Percentiles rank a stretch among this genome's conserved stretches.
These are phyloP conservation scores for Battus philenor DNA, from an alignment of 1,140 invertebrate species.

Conservation along the genomic window DNA sequence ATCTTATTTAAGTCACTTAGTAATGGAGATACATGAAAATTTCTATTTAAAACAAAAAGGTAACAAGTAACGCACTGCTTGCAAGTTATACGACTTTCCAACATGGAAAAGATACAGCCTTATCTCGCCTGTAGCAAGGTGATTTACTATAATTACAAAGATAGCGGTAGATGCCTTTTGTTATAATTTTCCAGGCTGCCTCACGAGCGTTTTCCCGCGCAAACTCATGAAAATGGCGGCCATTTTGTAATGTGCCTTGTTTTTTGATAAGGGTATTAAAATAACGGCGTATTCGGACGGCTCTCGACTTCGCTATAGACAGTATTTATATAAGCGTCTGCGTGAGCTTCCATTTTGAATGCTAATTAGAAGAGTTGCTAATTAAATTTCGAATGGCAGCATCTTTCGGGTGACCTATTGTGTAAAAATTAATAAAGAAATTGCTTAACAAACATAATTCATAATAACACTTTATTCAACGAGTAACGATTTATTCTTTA, in stretches of 20 bases:
- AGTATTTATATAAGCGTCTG: slow-evolving; percentile 53
- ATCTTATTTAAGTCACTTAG: slow-evolving; percentile 23
- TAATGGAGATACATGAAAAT: slow-evolving; percentile 20
- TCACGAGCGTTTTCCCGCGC: slow-evolving; percentile 65
- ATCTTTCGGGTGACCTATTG: neutral
- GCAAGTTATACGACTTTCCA: slow-evolving; percentile 49
- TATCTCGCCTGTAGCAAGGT: slow-evolving; percentile 74
- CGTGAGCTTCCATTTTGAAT: slow-evolving; percentile 64
- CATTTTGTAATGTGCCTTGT: slow-evolving; percentile 73
- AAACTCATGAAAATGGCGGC: slow-evolving; percentile 67
- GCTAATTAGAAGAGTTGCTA: slow-evolving; percentile 58
- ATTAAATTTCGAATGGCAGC: slow-evolving; percentile 42
- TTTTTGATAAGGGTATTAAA: slow-evolving; percentile 76
- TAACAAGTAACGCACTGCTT: slow-evolving; percentile 35
- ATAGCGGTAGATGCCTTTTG: slow-evolving; percentile 76
- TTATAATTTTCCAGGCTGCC: slow-evolving; percentile 74
- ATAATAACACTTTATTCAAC: too few relatives aligned
- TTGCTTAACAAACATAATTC: too few relatives aligned
- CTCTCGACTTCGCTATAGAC: slow-evolving; percentile 52
- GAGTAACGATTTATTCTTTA: too few relatives aligned
- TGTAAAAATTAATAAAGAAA: slow-evolving; percentile 11
- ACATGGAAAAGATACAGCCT: slow-evolving; percentile 42
- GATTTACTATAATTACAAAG: slow-evolving; percentile 78
- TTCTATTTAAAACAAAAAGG: slow-evolving; percentile 38
- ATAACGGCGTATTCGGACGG: slow-evolving; percentile 62